Base-by-base conservation (phyloP, 2,797 vertebrate species). In the Malacoctenus gilli region DNA sequence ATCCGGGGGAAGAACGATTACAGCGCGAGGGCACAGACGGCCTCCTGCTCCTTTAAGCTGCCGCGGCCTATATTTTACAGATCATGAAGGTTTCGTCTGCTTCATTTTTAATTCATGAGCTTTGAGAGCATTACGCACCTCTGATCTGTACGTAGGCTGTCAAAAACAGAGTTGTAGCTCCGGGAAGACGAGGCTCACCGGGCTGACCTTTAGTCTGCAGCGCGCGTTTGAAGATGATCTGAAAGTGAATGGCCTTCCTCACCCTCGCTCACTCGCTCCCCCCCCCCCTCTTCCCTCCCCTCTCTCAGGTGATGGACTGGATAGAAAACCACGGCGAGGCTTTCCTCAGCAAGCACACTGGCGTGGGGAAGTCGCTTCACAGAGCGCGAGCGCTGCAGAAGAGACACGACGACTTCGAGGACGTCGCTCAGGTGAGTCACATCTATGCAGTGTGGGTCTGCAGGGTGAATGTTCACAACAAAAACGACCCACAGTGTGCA, bases 271-370 rank as follows among this genome's bases (percentile, higher is more conserved):
- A 6, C 25, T 28, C 25, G 6, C 25, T 28, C 25, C 9, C 25
- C 12, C 30, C 1, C 30, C 9, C 30, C 9, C 30, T 32, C 30
- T 12, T 10, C 4, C 8, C 8, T 23, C 20, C 52, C 5, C 0
- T 50, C 3, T 8, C 9, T 0, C 72, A 99, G 96, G 97, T 99
- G 59, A 89, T 98, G 89, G 96, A 98, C 82, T 98, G 97, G 96
- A 99, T 99, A 14, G 96, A 99, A 79, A 98, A 98, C 88, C 96
- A 99, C 0, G 96, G 96, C 23, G 96, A 98, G 87, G 96, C 96
- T 7, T 99, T 99, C 69, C 94, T 98, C 73, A 97, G 96, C 83
- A 98, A 99, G 63, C 96, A 99, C 67, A 98, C 95, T 0, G 96
- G 96, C 0, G 96, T 98, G 6, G 96, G 96, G 42, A 99, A 98